Evolutionary conservation across 2,888 invertebrate genomes (phyloP).

Genomic region (Sminthurinus aureus): DNA sequence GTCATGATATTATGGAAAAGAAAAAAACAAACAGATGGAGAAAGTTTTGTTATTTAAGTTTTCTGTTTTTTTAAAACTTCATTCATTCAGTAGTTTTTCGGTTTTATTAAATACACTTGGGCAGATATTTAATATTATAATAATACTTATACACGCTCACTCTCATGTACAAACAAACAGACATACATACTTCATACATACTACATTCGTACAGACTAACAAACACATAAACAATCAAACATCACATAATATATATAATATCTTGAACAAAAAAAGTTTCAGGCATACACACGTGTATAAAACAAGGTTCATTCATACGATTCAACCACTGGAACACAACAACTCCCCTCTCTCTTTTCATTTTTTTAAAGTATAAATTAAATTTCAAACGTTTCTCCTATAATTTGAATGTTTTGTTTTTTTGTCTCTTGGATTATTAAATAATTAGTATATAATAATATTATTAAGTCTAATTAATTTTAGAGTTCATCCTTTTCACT

Average conservation of each 20-base stretch:
- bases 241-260: background rate
- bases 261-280: background rate
- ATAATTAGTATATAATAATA: background rate
- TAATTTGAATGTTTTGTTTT: background rate
- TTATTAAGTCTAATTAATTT: slow-evolving; percentile 51
- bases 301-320: background rate
- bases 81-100: background rate
- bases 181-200: too few species aligned
- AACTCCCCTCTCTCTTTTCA: background rate
- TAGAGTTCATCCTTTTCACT: slow-evolving; percentile 87
- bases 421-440: background rate
- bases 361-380: slow-evolving; percentile 1
- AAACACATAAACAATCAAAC: background rate
- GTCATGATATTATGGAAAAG: too few species aligned
- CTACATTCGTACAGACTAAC: too few species aligned
- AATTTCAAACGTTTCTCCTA: background rate
- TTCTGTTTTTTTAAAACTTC: background rate
- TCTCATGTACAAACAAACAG: background rate
- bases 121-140: background rate
- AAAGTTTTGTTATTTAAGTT: background rate
- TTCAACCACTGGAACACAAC: slow-evolving; percentile 23
- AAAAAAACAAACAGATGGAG: background rate
- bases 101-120: slow-evolving; percentile 18
- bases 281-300: background rate
- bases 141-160: slow-evolving; percentile 8